phyloP scores from a whole-genome alignment of 2,888 invertebrate genomes.

The Falcaria lacertinaria region DNA sequence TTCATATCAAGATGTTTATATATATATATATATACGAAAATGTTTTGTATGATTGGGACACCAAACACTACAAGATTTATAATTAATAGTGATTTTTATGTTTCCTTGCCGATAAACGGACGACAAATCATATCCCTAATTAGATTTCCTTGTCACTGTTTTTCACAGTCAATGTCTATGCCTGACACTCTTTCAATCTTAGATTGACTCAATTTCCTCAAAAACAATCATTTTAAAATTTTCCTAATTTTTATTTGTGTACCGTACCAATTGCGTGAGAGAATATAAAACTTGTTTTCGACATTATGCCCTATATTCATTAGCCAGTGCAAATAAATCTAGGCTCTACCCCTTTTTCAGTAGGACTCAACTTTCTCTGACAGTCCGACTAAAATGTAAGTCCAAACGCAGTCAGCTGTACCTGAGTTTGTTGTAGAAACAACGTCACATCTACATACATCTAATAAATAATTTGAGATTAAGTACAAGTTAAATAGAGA shows the following conservation, averaged over 20 bases:
- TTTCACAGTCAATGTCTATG: too few species aligned
- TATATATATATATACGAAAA: too few species aligned
- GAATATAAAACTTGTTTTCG: slow-evolving; percentile 14
- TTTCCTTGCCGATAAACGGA: too few species aligned
- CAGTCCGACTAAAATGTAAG: not conserved
- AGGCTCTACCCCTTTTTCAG: not conserved
- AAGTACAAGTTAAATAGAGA: slow-evolving; percentile 2
- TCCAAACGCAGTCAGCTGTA: not conserved
- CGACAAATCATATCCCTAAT: too few species aligned
- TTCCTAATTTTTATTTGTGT: slow-evolving; percentile 17
- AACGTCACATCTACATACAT: not conserved
- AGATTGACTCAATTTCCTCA: too few species aligned
- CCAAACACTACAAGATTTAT: too few species aligned
- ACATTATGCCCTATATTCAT: slow-evolving; percentile 12
- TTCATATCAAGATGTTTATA: too few species aligned
- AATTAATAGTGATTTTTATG: too few species aligned
- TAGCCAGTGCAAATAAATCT: not conserved
- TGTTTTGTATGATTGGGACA: too few species aligned
- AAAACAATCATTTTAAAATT: too few species aligned
- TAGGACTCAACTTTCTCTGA: not conserved
- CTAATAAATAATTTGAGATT: slow-evolving; percentile 3
- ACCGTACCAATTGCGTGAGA: slow-evolving; percentile 21
- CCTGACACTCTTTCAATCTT: too few species aligned
- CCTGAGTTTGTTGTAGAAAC: not conserved
- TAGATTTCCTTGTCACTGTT: too few species aligned